phyloP scores from a whole-genome alignment of 2,888 invertebrate genomes.

The Latrodectus elegans region DNA sequence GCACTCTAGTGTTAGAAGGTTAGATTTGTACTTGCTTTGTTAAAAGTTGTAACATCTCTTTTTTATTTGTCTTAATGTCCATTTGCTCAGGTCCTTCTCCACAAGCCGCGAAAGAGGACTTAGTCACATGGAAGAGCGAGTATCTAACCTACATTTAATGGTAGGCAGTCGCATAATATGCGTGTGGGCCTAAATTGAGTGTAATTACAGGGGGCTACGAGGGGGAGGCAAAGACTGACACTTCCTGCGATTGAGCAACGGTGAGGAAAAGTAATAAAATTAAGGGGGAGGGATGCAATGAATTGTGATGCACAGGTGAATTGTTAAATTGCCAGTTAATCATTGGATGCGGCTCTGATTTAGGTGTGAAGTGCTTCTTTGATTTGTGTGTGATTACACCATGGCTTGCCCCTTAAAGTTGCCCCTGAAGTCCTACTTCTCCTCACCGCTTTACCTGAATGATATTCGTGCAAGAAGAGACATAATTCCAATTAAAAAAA shows the following conservation, averaged over 20 bases:
- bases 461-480: no score
- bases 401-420: slow-evolving; percentile 10
- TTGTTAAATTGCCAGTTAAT: slow-evolving; percentile 66
- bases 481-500: no score
- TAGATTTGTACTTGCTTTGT: no score
- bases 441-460: no score
- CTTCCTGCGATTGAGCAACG: slow-evolving; percentile 65
- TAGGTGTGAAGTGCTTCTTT: slow-evolving; percentile 45
- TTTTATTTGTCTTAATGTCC: background rate
- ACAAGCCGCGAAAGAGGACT: background rate
- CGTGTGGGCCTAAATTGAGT: slow-evolving; percentile 54
- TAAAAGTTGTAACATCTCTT: no score
- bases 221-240: slow-evolving; percentile 48
- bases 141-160: slow-evolving; percentile 65
- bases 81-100: background rate
- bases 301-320: slow-evolving; percentile 59
- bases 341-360: slow-evolving; percentile 38
- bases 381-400: slow-evolving; percentile 13
- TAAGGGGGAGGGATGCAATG: slow-evolving; percentile 25
- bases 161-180: slow-evolving; percentile 37
- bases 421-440: background rate
- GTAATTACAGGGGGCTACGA: slow-evolving; percentile 49
- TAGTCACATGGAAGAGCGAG: slow-evolving; percentile 45
- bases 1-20: no score
- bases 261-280: slow-evolving; percentile 64